phyloP scores from a whole-genome alignment of 2,113 vertebrate species.

The Odobenus rosmarus region DNA sequence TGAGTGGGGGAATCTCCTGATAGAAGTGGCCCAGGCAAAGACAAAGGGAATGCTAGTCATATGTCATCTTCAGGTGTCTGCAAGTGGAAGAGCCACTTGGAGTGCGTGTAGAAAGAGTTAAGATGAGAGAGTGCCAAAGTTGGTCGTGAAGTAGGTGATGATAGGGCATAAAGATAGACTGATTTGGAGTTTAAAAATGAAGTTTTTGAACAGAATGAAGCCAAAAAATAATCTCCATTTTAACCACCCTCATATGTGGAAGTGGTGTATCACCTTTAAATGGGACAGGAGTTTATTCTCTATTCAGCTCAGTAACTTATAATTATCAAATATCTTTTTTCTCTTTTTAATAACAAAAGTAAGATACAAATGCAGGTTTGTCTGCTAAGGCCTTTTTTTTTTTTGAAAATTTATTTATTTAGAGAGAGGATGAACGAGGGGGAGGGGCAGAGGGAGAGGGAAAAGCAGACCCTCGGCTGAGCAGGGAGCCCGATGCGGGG shows the following conservation, averaged over 20 bases:
- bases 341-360: not conserved
- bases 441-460: too few relatives aligned
- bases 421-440: rapidly evolving
- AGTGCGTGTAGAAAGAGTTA: not conserved
- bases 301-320: not conserved
- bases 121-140: not conserved
- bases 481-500: too few relatives aligned
- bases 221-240: not conserved
- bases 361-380: not conserved
- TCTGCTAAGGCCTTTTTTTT: not conserved
- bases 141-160: not conserved
- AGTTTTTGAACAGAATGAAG: not conserved
- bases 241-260: not conserved
- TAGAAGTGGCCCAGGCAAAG: not conserved
- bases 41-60: not conserved
- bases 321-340: not conserved
- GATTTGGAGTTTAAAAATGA: not conserved
- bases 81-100: not conserved
- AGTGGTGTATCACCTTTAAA: not conserved
- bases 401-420: too few relatives aligned
- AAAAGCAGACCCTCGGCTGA: too few relatives aligned
- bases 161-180: not conserved
- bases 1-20: not conserved
- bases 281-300: not conserved
- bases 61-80: not conserved